These are phyloP conservation scores for Euzetes globulus DNA, from an alignment of 2,888 invertebrate species.

Conservation along the genomic window DNA sequence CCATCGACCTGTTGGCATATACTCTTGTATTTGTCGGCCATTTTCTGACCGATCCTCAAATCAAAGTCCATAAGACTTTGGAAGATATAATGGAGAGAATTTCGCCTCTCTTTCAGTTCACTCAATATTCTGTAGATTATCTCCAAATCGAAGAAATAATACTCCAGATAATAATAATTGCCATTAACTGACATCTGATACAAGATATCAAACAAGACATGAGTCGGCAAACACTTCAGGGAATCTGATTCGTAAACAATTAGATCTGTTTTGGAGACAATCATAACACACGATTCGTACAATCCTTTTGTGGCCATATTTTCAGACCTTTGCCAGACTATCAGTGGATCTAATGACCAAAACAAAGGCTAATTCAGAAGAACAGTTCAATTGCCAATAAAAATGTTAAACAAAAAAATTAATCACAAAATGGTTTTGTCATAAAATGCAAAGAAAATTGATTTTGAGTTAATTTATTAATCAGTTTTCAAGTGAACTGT, in stretches of 20 bases:
- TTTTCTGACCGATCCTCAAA: neutral
- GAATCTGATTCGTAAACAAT: neutral
- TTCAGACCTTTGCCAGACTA: neutral
- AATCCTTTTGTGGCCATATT: neutral
- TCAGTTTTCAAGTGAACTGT: neutral
- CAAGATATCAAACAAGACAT: slow-evolving; percentile 15
- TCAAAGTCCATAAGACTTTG: slow-evolving; percentile 23
- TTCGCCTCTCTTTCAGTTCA: slow-evolving; percentile 2
- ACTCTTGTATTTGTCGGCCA: neutral
- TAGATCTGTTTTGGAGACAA: neutral
- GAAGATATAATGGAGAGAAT: slow-evolving; percentile 16
- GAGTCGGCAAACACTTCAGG: slow-evolving; percentile 9
- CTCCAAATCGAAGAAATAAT: slow-evolving; percentile 12
- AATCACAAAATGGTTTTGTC: too few relatives aligned
- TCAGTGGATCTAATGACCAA: neutral
- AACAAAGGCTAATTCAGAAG: neutral
- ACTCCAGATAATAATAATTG: neutral
- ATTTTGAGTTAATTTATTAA: too few relatives aligned
- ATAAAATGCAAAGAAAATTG: too few relatives aligned
- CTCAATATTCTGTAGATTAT: neutral
- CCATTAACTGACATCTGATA: neutral
- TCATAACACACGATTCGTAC: neutral
- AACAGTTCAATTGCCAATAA: neutral
- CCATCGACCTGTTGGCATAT: neutral
- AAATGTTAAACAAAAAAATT: too few relatives aligned